Evolutionary conservation across 1,140 invertebrate genomes (phyloP).

Genomic region (Theocolax elegans): DNA sequence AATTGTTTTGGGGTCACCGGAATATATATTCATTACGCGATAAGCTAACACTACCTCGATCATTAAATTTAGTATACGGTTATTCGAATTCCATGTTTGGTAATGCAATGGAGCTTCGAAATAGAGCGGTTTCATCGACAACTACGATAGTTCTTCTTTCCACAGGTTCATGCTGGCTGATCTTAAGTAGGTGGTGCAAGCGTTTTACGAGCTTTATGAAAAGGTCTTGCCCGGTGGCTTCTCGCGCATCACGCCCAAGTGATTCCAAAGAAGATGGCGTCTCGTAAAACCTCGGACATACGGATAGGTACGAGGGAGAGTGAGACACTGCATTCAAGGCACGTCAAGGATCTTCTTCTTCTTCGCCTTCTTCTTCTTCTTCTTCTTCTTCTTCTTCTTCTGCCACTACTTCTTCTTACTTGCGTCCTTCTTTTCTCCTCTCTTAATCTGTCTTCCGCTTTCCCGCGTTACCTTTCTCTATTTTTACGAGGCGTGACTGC

Average conservation of each 20-base stretch:
- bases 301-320: too few species aligned
- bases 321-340: constrained; percentile 30
- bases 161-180: background rate
- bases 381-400: too few species aligned
- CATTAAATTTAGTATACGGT: too few species aligned
- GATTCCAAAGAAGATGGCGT: constrained; percentile 19
- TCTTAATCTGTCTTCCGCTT: constrained; percentile 4
- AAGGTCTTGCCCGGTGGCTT: background rate
- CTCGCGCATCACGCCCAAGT: constrained; percentile 23
- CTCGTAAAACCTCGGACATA: constrained; percentile 35
- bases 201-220: constrained; percentile 26
- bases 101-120: background rate
- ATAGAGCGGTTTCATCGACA: background rate
- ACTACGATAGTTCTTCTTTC: background rate
- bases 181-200: constrained; percentile 12
- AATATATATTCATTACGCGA: too few species aligned
- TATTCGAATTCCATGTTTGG: background rate
- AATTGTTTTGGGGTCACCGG: too few species aligned
- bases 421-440: background rate
- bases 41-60: too few species aligned
- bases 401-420: constrained; percentile 5
- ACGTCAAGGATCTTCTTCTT: constrained; percentile 31
- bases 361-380: constrained; percentile 2
- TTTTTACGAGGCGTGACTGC: too few species aligned
- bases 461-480: too few species aligned